These are phyloP conservation scores for Gallinago solitaria DNA, from an alignment of 2,797 vertebrate species.

Conservation along the genomic window DNA sequence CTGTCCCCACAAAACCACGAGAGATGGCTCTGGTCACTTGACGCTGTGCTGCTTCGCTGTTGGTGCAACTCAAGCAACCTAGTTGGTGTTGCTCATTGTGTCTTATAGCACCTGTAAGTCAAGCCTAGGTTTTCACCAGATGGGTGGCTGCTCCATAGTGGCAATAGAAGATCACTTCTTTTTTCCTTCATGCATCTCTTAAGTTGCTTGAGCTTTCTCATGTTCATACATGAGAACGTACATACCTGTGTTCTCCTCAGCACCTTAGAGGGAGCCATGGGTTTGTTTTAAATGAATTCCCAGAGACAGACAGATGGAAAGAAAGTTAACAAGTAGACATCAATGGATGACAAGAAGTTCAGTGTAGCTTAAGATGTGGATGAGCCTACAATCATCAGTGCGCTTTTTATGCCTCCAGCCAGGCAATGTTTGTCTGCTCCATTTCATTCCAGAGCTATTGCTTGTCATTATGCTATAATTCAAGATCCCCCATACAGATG, in stretches of 20 bases:
- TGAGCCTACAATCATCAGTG: neutral
- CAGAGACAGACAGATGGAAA: neutral
- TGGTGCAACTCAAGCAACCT: neutral
- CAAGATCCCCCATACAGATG: neutral
- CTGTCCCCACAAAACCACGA: neutral
- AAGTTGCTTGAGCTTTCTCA: neutral
- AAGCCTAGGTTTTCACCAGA: neutral
- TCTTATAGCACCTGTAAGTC: neutral
- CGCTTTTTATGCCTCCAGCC: neutral
- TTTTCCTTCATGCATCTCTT: neutral
- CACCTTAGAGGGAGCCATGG: neutral
- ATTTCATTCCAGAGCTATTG: neutral
- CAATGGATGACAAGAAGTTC: neutral
- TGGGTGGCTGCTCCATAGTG: neutral
- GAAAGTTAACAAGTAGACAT: neutral
- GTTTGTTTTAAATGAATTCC: neutral
- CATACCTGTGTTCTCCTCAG: neutral
- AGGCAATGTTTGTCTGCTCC: neutral
- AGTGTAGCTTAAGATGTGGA: neutral
- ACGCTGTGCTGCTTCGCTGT: accelerated
- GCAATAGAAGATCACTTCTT: accelerated
- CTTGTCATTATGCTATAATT: neutral
- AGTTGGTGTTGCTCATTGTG: neutral
- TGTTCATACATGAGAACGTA: too few species aligned
- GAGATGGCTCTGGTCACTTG: neutral